These are phyloP conservation scores for Ptychochromis oligacanthus DNA, from an alignment of 2,113 vertebrate genomes.

Conservation along the genomic window DNA sequence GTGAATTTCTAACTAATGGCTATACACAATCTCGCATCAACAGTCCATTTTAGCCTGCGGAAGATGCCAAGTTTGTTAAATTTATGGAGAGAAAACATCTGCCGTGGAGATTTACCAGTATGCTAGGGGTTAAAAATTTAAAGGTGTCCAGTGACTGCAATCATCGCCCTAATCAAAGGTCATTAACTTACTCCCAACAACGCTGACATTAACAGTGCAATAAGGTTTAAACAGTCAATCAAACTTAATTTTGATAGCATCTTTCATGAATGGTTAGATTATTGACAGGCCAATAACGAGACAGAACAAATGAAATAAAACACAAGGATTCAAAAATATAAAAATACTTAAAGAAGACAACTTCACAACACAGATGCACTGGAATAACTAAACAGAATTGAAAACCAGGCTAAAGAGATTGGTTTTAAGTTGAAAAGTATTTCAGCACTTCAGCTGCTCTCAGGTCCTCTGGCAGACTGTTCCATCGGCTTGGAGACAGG, in stretches of 20 bases:
- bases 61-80: not conserved
- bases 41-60: not conserved
- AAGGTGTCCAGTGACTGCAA: not conserved
- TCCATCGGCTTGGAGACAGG: too few species aligned
- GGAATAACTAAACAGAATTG: not conserved
- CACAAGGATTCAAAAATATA: not conserved
- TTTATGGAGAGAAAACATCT: not conserved
- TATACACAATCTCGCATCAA: not conserved
- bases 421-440: too few species aligned
- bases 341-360: not conserved
- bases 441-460: too few species aligned
- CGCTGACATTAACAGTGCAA: not conserved
- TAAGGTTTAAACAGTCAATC: not conserved
- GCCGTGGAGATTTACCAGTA: not conserved
- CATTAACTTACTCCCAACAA: not conserved
- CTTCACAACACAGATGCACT: too few species aligned
- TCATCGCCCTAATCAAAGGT: not conserved
- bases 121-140: not conserved
- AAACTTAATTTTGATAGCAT: not conserved
- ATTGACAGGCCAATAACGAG: not conserved
- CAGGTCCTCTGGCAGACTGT: too few species aligned
- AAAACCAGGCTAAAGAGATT: not conserved
- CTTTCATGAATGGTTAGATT: not conserved
- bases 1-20: not conserved
- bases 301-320: not conserved